Evolutionary conservation across 2,113 vertebrate species (phyloP), one percentile per base, ranked within the genome.

Genomic region (Prunella fulvescens): DNA sequence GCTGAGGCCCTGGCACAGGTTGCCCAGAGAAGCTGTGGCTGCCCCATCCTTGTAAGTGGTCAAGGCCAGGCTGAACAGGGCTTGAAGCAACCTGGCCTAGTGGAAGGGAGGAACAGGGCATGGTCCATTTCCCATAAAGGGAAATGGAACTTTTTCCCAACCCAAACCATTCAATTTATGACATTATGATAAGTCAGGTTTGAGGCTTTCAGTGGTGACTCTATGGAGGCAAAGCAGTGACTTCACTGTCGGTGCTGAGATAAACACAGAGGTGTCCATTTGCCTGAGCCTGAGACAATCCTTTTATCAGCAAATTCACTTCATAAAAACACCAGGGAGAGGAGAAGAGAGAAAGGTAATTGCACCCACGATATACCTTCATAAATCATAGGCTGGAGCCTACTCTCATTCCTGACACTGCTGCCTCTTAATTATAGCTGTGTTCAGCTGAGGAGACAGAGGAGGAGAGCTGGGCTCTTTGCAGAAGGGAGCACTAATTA

Each of bases 401-500:
- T 92, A 79, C 64, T 95, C 73, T 83, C 58, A 19, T 81, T 77
- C 88, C 79, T 58, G 56, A 80, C 88, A 90, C 92, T 51, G 60
- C 77, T 95, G 91, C 86, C 72, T 92, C 94, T 91, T 92, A 93
- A 96, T 95, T 93, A 89, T 53, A 89, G 86, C 72, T 71, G 50
- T 66, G 80, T 56, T 86, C 56, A 45, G 56, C 50, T 45, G 74
- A 92, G 85, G 74, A 93, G 90, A 33, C 64, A 13, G 86, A 73
- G 76, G 11, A 85, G 79, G 51, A 87, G 84, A 56, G 72, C 31
- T 39, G 31, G 79, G 82, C 58, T 90, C 44, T 48, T 13, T 67
- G 90, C 86, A 88, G 94, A 80, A 94, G 44, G 71, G 72, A 95
- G 40, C 51, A 23, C 92, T 95, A 86, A 96, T 96, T 94, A 93